A percentile compares a stretch with the other conserved stretches of the same genome.
Conservation (phyloP, 30 jellyfish, hydroid and myxozoan species). For the Hydra vulgaris region DNA sequence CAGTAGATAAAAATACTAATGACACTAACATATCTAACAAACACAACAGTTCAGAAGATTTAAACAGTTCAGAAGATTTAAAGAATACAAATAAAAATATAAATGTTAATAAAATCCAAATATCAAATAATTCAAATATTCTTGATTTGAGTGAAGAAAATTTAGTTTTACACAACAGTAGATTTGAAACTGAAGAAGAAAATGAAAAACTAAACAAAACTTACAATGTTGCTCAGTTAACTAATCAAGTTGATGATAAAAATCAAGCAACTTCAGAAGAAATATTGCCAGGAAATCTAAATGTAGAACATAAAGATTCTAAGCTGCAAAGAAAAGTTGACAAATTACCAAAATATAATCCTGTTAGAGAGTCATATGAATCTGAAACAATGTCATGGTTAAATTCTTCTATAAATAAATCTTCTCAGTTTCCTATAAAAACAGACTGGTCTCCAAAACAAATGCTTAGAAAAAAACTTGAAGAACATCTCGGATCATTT, state of each 20-base stretch:
- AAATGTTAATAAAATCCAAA: too few species aligned
- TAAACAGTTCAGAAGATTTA: too few species aligned
- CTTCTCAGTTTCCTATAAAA: not conserved
- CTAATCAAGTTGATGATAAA: not conserved
- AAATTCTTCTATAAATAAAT: slow-evolving; percentile 56
- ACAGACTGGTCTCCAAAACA: slow-evolving; percentile 7
- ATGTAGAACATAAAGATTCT: not conserved
- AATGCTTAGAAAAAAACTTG: not conserved
- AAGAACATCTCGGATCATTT: slow-evolving; percentile 17
- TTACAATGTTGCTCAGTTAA: not conserved
- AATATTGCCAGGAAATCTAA: not conserved
- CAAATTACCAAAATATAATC: not conserved
- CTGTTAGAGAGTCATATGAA: slow-evolving; percentile 38
- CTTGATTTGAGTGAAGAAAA: not conserved
- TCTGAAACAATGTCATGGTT: slow-evolving; percentile 94
- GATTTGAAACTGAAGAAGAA: not conserved
- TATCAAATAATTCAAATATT: too few species aligned
- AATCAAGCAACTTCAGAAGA: too few species aligned
- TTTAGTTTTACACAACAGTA: not conserved
- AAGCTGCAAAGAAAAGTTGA: not conserved
- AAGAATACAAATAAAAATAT: too few species aligned
- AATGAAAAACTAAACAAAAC: not conserved
- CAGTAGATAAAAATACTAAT: not conserved
- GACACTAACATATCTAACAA: too few species aligned
- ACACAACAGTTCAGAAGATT: too few species aligned